Percentiles rank a stretch among this genome's conserved stretches.
phyloP scores from a whole-genome alignment of 2,888 invertebrate species.

The Papilio gigon region DNA sequence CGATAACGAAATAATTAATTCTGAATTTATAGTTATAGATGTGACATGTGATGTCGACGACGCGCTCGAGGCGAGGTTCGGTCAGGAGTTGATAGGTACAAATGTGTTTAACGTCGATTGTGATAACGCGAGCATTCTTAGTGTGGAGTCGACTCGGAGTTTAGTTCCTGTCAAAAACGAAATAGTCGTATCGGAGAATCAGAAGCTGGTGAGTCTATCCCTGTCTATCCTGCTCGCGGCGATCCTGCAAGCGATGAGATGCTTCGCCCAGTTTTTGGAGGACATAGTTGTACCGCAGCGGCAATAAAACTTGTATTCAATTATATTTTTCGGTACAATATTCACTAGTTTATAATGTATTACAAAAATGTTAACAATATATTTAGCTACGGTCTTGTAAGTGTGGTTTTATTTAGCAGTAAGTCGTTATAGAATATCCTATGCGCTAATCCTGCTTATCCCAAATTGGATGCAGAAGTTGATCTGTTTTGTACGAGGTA shows the following conservation, averaged over 20 bases:
- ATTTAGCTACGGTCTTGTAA: conserved; percentile 70
- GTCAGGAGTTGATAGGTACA: conserved; percentile 58
- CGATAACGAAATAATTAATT: conserved; percentile 48
- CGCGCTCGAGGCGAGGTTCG: conserved; percentile 54
- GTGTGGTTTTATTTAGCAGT: conserved; percentile 58
- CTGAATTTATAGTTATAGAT: conserved; percentile 77
- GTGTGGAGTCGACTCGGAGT: conserved; percentile 65
- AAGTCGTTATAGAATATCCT: no score
- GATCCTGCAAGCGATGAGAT: conserved; percentile 83
- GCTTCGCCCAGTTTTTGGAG: conserved; percentile 84
- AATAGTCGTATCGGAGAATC: conserved; percentile 71
- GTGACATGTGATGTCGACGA: conserved; percentile 70
- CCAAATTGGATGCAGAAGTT: no score
- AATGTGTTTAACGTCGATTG: conserved; percentile 63
- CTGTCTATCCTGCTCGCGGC: conserved; percentile 84
- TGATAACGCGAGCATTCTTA: conserved; percentile 68
- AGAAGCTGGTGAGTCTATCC: conserved; percentile 83
- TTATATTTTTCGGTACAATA: conserved; percentile 70
- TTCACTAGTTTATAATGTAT: conserved; percentile 64
- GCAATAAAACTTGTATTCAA: conserved; percentile 64
- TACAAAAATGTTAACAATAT: conserved; percentile 67
- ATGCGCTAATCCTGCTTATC: no score
- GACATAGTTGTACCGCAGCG: conserved; percentile 80
- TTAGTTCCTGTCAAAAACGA: conserved; percentile 78
- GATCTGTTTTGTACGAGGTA: no score